A percentile compares a stretch with the other conserved stretches of the same genome.
phyloP scores from a whole-genome alignment of 1,140 invertebrate genomes.

The Drosophila trapezifrons region DNA sequence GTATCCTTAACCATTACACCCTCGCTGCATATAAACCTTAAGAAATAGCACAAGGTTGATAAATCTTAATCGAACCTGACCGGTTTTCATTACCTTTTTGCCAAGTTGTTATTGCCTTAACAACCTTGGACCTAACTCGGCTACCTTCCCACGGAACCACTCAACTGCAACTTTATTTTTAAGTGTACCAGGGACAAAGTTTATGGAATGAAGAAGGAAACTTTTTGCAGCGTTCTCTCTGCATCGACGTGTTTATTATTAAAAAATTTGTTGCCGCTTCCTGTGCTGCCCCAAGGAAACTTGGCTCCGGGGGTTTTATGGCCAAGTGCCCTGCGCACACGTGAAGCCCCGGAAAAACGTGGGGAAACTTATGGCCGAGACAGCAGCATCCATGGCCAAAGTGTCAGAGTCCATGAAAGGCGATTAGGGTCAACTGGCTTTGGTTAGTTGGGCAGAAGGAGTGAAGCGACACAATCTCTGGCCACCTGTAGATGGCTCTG shows the following conservation, averaged over 20 bases:
- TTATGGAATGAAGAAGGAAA: constrained; percentile 59
- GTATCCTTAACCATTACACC: background rate
- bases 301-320: constrained; percentile 59
- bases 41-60: constrained; percentile 2
- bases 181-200: constrained; percentile 65
- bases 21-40: background rate
- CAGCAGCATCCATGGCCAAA: constrained; percentile 51
- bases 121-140: constrained; percentile 19
- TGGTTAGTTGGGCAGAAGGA: constrained; percentile 49
- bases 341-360: constrained; percentile 22
- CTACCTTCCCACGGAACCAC: constrained; percentile 8
- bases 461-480: constrained; percentile 6
- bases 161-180: constrained; percentile 69
- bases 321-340: constrained; percentile 57
- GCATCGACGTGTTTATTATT: constrained; percentile 65
- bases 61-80: constrained; percentile 24
- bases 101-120: constrained; percentile 38
- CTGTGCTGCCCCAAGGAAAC: constrained; percentile 54
- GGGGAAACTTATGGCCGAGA: constrained; percentile 19
- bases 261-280: constrained; percentile 73
- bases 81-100: constrained; percentile 40
- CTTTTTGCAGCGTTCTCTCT: constrained; percentile 39
- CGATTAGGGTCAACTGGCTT: constrained; percentile 69
- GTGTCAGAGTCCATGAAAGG: constrained; percentile 71
- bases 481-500: constrained; percentile 57